These are phyloP conservation scores for Chydorus sphaericus DNA, from an alignment of 2,888 invertebrate genomes.

Conservation along the genomic window DNA sequence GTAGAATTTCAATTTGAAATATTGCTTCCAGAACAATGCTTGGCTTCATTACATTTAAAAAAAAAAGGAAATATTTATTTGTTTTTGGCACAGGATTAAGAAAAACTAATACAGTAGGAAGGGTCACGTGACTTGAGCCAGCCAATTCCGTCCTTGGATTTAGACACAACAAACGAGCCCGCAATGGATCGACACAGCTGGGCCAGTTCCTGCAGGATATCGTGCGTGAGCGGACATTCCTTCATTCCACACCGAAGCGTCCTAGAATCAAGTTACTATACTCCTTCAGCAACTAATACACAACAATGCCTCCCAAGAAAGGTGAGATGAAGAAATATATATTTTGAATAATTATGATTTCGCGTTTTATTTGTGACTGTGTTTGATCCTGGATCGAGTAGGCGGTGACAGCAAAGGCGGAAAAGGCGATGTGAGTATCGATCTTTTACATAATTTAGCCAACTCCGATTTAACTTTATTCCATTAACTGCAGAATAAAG, in stretches of 20 bases:
- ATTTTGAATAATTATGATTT: background rate
- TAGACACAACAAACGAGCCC: too few relatives aligned
- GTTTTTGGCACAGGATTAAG: too few relatives aligned
- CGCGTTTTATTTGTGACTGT: too few relatives aligned
- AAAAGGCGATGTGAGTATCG: conserved; percentile 12
- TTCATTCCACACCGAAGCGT: background rate
- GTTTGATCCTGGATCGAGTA: background rate
- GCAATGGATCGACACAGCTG: too few relatives aligned
- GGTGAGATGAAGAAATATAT: too few relatives aligned
- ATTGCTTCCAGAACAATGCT: too few relatives aligned
- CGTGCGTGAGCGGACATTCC: background rate
- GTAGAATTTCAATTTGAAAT: too few relatives aligned
- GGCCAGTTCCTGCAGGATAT: too few relatives aligned
- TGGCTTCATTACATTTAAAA: too few relatives aligned
- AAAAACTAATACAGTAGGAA: background rate
- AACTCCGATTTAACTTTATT: background rate
- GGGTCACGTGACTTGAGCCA: background rate
- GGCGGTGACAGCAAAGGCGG: conserved; percentile 11
- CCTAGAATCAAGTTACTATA: background rate
- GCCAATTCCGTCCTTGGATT: too few relatives aligned
- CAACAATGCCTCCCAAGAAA: conserved; percentile 15
- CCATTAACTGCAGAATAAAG: conserved; percentile 9
- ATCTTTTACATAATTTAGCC: background rate
- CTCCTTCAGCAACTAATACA: background rate
- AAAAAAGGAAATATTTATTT: too few relatives aligned